Evolutionary conservation across 1,140 invertebrate genomes (phyloP), one percentile per base, ranked within the genome.

Genomic region (Luehdorfia chinensis): DNA sequence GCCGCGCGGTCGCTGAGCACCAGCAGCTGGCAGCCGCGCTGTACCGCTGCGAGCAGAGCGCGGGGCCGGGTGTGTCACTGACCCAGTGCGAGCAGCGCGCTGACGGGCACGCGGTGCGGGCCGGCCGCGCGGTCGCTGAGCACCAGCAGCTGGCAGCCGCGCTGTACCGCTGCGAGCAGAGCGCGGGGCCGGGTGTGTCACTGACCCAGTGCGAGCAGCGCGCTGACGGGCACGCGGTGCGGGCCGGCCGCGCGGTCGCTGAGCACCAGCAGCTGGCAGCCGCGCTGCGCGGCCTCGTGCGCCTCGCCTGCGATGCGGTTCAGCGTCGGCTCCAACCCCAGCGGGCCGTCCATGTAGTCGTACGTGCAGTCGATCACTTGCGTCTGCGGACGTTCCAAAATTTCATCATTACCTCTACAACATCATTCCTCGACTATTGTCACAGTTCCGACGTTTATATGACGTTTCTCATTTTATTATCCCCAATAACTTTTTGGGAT

Each of bases 341-440:
- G 61, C 7, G 90, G 87, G 2, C 95, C 96, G 12, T 92, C 91
- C 39, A 83, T 67, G 52, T 92, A 92, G 6, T 91, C 90, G 88
- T 95, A 99, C 30, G 95, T 96, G 16, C 96, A 95, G 84, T 99
- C 96, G 48, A 99, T 93, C 1, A 97, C 91, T 77, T 94, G 92
- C 6, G 95, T 94, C 88, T 87, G 64, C 0, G 12, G 11, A 21
- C n/a, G n/a, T n/a, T n/a, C n/a, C n/a, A n/a, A n/a, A n/a, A n/a
- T n/a, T n/a, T n/a, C n/a, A n/a, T n/a, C n/a, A n/a, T n/a, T n/a
- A n/a, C n/a, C n/a, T n/a, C n/a, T n/a, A n/a, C n/a, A n/a, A n/a
- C n/a, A n/a, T n/a, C n/a, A n/a, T n/a, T n/a, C n/a, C n/a, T n/a
- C n/a, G n/a, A n/a, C n/a, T n/a, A n/a, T n/a, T n/a, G n/a, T n/a